These are phyloP conservation scores for Trissolcus basalis DNA, from an alignment of 1,140 invertebrate genomes.

Conservation along the genomic window DNA sequence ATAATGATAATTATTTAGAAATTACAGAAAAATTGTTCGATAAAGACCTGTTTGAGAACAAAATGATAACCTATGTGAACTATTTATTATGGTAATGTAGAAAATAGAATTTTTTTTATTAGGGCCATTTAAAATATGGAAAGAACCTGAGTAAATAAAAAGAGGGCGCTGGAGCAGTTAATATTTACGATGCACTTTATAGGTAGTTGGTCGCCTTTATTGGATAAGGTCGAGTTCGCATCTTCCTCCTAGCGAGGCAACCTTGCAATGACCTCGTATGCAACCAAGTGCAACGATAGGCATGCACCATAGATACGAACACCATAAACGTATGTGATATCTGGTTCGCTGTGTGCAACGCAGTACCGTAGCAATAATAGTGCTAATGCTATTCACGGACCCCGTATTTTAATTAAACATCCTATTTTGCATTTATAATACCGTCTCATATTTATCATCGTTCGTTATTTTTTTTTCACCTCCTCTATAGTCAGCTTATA, in stretches of 20 bases:
- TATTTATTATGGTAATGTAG: too few species aligned
- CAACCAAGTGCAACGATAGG: constrained; percentile 67
- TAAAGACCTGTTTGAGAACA: too few species aligned
- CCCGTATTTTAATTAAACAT: constrained; percentile 53
- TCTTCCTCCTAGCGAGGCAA: constrained; percentile 67
- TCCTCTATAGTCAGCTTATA: background rate
- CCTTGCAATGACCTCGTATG: constrained; percentile 75
- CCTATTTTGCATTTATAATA: constrained; percentile 44
- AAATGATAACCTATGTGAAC: too few species aligned
- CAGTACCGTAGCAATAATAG: constrained; percentile 53
- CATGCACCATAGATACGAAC: constrained; percentile 56
- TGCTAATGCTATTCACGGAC: constrained; percentile 48
- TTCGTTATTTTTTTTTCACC: background rate
- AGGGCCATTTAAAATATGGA: constrained; percentile 12
- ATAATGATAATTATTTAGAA: too few species aligned
- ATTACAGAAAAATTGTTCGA: too few species aligned
- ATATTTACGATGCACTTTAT: constrained; percentile 57
- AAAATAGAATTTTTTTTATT: background rate
- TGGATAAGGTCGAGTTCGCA: constrained; percentile 34
- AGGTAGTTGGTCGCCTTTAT: constrained; percentile 46
- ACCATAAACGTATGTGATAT: constrained; percentile 62
- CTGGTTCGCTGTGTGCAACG: constrained; percentile 48
- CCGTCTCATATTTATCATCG: constrained; percentile 11
- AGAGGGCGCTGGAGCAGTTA: constrained; percentile 27
- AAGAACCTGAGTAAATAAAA: constrained; percentile 26